Evolutionary conservation across 1,140 invertebrate genomes (phyloP).

Genomic region (Penaeus vannamei): DNA sequence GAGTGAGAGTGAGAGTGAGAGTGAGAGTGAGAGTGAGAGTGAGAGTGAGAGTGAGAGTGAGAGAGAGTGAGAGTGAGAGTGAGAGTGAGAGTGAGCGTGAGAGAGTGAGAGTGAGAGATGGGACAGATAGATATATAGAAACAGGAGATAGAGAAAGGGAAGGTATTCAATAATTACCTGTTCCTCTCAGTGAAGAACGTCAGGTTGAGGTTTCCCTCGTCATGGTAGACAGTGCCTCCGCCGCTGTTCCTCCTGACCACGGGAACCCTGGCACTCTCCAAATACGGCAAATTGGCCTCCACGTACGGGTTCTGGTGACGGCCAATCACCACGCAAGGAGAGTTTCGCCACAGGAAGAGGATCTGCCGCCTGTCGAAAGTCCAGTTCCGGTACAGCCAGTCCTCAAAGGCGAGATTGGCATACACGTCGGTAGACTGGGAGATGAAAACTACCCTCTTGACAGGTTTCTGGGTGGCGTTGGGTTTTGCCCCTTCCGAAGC

Average conservation of each 20-base stretch:
- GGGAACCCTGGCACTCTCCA: constrained; percentile 78
- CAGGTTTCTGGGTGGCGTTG: constrained; percentile 33
- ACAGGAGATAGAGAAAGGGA: neutral
- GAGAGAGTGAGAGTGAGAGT: too few species aligned
- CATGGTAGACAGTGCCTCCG: constrained; percentile 98
- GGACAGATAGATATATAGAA: too few species aligned
- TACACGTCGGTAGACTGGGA: constrained; percentile 92
- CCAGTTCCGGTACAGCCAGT: constrained; percentile 85
- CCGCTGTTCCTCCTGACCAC: constrained; percentile 92
- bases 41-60: too few species aligned
- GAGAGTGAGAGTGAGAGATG: too few species aligned
- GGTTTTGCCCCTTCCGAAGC: neutral
- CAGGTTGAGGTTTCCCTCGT: constrained; percentile 92
- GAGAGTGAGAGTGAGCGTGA: too few species aligned
- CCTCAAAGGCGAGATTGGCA: constrained; percentile 92
- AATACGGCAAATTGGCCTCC: constrained; percentile 83
- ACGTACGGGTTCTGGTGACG: constrained; percentile 97
- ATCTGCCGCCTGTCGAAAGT: constrained; percentile 79
- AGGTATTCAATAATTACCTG: constrained; percentile 57
- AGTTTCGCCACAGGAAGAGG: constrained; percentile 91
- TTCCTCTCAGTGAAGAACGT: constrained; percentile 88
- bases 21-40: too few species aligned
- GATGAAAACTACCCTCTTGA: constrained; percentile 88
- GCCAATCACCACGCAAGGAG: constrained; percentile 95
- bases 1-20: too few species aligned